A percentile compares a stretch with the other conserved stretches of the same genome.
Evolutionary conservation across 1,140 invertebrate species (phyloP).

Genomic region (Drosophila paulistorum): DNA sequence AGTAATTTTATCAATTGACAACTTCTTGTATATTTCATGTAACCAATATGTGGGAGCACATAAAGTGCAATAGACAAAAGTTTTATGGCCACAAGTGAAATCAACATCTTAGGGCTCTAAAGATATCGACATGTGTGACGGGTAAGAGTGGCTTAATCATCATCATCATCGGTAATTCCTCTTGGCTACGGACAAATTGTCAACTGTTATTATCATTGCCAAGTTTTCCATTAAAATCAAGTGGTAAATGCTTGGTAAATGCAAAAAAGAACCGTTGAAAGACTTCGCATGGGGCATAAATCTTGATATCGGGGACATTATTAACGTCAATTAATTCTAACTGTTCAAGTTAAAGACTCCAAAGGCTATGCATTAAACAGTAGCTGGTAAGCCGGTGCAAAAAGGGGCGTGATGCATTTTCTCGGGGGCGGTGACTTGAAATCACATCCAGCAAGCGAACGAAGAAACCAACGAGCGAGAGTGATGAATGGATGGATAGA

Average conservation of each 20-base stretch:
- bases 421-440: conserved; percentile 5
- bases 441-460: conserved; percentile 16
- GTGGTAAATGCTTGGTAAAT: background rate
- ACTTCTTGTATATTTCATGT: no score
- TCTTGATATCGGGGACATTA: conserved; percentile 76
- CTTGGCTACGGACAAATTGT: conserved; percentile 36
- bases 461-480: background rate
- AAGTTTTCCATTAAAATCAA: conserved; percentile 1
- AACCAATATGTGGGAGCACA: no score
- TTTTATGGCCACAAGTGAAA: no score
- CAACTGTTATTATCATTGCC: conserved; percentile 37
- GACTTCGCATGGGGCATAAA: conserved; percentile 39
- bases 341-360: conserved; percentile 49
- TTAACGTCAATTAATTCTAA: conserved; percentile 80
- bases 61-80: no score
- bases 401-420: background rate
- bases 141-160: background rate
- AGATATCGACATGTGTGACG: no score
- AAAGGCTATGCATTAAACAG: conserved; percentile 62
- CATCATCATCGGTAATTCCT: conserved; percentile 10
- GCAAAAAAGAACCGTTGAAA: conserved; percentile 33
- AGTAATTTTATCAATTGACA: no score
- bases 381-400: conserved; percentile 18
- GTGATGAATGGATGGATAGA: conserved; percentile 21
- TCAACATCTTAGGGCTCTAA: no score